Conservation (phyloP, 92 coral and sea anemone species). For the Meandrina meandrites region DNA sequence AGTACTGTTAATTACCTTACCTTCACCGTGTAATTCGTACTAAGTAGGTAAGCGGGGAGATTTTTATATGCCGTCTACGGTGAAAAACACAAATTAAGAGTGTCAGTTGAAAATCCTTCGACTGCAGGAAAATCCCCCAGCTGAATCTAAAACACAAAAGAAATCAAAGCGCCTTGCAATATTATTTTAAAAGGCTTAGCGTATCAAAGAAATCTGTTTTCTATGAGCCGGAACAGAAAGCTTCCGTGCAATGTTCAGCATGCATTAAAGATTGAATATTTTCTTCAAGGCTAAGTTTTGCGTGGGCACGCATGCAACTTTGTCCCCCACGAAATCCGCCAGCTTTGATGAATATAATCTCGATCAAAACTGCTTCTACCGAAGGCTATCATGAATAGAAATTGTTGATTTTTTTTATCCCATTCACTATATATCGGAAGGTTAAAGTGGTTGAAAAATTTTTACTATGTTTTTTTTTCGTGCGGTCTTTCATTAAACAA, state of each 20-base stretch:
- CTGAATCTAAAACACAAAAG: background rate
- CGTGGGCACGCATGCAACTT: background rate
- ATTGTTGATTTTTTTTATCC: background rate
- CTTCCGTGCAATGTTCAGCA: background rate
- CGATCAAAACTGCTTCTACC: background rate
- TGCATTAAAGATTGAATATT: background rate
- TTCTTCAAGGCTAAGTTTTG: background rate
- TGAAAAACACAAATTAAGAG: background rate
- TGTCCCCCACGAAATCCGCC: background rate
- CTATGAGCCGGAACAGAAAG: constrained; percentile 4
- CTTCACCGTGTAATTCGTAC: background rate
- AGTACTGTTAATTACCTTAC: background rate
- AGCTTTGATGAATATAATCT: background rate
- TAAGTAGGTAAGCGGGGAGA: background rate
- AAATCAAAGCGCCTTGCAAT: background rate
- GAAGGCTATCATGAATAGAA: background rate
- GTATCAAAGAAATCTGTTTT: background rate
- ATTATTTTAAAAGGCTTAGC: background rate
- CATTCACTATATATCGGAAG: background rate
- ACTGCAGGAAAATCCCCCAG: background rate
- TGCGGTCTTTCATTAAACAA: background rate
- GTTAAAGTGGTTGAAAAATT: no score
- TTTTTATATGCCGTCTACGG: background rate
- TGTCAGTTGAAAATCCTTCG: background rate
- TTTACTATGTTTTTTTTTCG: background rate